Percentiles rank a stretch among this genome's conserved stretches.
Conservation (phyloP, 2,113 vertebrate species). For the Austrofundulus limnaeus region DNA sequence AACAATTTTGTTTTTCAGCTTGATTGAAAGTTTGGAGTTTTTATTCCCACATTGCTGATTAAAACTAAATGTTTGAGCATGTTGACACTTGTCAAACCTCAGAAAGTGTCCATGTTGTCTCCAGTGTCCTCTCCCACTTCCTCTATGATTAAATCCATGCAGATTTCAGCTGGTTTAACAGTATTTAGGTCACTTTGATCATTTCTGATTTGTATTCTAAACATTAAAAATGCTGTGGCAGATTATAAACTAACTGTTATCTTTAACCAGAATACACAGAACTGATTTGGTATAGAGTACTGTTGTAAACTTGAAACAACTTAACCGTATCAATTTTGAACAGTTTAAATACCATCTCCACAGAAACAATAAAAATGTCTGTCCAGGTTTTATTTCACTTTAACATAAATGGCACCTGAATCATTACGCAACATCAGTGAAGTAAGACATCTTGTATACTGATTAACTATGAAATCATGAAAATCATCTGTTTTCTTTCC, state of each 20-base stretch:
- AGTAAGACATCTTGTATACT: neutral
- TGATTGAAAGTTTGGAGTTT: neutral
- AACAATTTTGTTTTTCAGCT: neutral
- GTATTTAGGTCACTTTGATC: neutral
- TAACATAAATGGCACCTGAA: no score
- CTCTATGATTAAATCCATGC: no score
- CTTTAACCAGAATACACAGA: no score
- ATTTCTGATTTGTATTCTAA: no score
- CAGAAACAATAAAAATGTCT: no score
- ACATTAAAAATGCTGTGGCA: no score
- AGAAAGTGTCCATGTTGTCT: constrained; percentile 5
- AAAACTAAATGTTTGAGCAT: constrained; percentile 4
- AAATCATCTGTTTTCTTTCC: constrained; percentile 7
- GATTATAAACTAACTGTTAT: no score
- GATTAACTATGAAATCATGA: neutral
- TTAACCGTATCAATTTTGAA: no score
- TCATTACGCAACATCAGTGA: neutral
- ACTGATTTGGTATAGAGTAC: no score
- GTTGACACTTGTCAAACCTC: constrained; percentile 23
- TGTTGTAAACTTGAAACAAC: no score
- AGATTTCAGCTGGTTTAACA: neutral
- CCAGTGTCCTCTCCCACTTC: neutral
- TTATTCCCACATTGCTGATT: neutral
- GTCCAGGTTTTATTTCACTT: no score
- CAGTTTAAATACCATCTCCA: no score